Base-by-base conservation (phyloP, 2,113 vertebrate species). In the Platanista minor region DNA sequence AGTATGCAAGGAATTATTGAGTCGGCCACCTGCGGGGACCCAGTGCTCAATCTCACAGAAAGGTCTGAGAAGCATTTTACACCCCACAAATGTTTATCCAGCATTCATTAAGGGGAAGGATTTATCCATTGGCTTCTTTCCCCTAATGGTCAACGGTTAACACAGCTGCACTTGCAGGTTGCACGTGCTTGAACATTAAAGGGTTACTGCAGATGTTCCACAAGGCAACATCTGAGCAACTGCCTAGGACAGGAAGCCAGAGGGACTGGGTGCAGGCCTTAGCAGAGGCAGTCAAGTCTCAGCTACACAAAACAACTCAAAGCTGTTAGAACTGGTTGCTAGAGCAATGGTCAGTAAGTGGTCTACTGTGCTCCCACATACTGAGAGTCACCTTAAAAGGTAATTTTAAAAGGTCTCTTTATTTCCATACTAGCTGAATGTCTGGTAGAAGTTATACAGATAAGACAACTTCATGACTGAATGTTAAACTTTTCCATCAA, bases 21-120 rank as follows among this genome's bases (percentile, higher is more conserved):
- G 8, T 39, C 0, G 0, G 7, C 2, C 7, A 18, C 6, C 43
- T 52, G 41, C 0, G 0, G 29, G 17, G n/a, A 7, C 10, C 29
- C 74, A 61, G 1, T 31, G 10, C 2, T 12, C 66, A 27, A 21
- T 66, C 59, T 46, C n/a, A 90, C 31, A 67, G 29, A 18, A 64
- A 81, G 6, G 8, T 75, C 46, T 52, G 15, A 74, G 18, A 67
- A 71, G 25, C 1, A 18, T 29, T 14, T 9, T 23, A 6, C 0
- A 54, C 18, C 39, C 52, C 31, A 18, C 52, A 67, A 20, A 36
- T 43, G 10, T 52, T 62, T 87, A 1, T 10, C 8, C 11, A 15
- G 20, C 15, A 0, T 12, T 61, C 7, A 52, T 11, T 43, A 25
- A 33, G 13, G 2, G 15, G 20, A 31, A 27, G 0, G 0, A 74